Evolutionary conservation across 2,113 vertebrate genomes (phyloP).

Genomic region (Ptilonorhynchus violaceus): DNA sequence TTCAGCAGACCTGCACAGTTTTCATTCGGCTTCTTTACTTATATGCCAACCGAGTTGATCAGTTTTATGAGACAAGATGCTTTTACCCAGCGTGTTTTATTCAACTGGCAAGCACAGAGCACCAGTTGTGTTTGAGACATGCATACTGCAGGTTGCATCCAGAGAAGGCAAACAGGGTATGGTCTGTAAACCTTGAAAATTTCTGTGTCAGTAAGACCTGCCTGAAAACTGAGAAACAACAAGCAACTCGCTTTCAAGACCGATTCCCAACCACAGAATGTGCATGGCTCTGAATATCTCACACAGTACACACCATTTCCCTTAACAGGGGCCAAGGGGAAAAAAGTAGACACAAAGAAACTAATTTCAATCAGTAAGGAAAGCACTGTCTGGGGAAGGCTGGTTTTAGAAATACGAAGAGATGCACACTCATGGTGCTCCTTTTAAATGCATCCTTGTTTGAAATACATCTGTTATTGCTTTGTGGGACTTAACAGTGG

Average conservation of each 20-base stretch:
- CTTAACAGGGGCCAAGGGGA: background rate
- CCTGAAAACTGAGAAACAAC: background rate
- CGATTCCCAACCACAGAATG: rapidly evolving
- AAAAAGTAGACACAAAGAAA: background rate
- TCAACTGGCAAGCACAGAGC: background rate
- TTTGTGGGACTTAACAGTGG: background rate
- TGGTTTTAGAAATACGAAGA: background rate
- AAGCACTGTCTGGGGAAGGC: background rate
- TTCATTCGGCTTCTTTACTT: background rate
- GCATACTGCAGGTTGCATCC: background rate
- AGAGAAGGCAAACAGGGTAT: background rate
- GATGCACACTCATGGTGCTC: background rate
- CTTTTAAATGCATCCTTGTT: background rate
- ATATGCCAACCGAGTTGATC: background rate
- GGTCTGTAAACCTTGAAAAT: background rate
- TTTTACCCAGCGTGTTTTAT: background rate
- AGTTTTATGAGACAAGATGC: background rate
- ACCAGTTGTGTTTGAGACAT: background rate
- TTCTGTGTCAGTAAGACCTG: background rate
- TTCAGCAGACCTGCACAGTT: background rate
- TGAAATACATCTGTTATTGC: background rate
- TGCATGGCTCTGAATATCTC: background rate
- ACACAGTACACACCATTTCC: rapidly evolving
- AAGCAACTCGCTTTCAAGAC: background rate
- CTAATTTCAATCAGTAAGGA: background rate